Evolutionary conservation across 2,888 invertebrate species (phyloP), one percentile per base, ranked within the genome.

Genomic region (Eristalis tenax): DNA sequence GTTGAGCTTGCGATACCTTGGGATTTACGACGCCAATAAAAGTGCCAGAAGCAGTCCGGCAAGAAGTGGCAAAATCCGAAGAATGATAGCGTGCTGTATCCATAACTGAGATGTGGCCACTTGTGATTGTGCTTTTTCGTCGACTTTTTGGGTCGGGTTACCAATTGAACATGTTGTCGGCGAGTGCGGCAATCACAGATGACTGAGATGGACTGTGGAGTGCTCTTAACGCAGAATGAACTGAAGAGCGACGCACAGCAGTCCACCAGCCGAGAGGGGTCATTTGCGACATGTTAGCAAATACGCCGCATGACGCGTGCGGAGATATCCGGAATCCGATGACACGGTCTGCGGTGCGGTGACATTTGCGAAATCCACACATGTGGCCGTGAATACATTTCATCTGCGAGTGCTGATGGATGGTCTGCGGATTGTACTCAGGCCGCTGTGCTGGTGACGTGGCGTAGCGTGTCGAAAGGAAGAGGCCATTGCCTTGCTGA

Each of bases 1-100:
- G 15, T 6, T 15, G 6, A 15, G 50, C 50, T 50, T 38, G 63
- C 28, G 74, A 69, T 79, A 64, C 74, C 68, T 38, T 66, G 35
- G 22, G 69, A 35, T 66, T 83, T 70, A 76, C 28, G 68, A 74
- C 59, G 66, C 28, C 66, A 76, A 71, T 66, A 71, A 76, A 75
- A 3, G 10, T 5, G 13, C n/a, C 11, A 23, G 22, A 15, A 63
- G 6, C 32, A 32, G 32, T 8, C 8, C 32, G 32, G 32, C 32
- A 10, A 32, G 32, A 32, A 32, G 32, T 32, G 32, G 32, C 66
- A 10, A 78, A 61, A 59, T 35, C 59, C 50, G 26, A 64, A 15
- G 28, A 57, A 65, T 57, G 40, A 75, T 66, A 11, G 10, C 40
- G 43, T 38, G n/a, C 61, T 13, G 68, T 69, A 69, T 69, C 77